A percentile compares a stretch with the other conserved stretches of the same genome.
phyloP scores from a whole-genome alignment of 2,113 vertebrate species.

The Probosciger aterrimus region DNA sequence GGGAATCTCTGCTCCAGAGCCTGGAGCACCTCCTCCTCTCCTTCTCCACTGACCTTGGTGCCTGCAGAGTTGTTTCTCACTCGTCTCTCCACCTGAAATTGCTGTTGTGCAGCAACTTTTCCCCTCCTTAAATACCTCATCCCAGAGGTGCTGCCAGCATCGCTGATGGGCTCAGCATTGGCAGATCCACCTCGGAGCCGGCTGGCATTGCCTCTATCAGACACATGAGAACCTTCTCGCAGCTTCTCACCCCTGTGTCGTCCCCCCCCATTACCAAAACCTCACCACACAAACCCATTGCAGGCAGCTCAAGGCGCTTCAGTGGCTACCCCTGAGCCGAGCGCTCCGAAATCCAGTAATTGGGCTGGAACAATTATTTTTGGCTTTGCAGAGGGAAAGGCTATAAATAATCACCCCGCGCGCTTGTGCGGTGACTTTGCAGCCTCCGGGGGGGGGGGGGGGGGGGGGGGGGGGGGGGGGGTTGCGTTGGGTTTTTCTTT shows the following conservation, averaged over 20 bases:
- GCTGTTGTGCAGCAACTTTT: background rate
- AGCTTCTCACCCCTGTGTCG: background rate
- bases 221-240: background rate
- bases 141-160: background rate
- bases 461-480: background rate
- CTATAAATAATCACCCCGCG: constrained; percentile 55
- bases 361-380: constrained; percentile 62
- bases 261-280: background rate
- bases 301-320: background rate
- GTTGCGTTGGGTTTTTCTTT: background rate
- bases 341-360: constrained; percentile 23
- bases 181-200: background rate
- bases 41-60: background rate
- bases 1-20: background rate
- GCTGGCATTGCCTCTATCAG: background rate
- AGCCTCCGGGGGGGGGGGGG: background rate
- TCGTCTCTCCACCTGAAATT: background rate
- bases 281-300: background rate
- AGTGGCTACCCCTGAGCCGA: background rate
- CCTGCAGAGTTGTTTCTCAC: background rate
- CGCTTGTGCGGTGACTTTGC: constrained; percentile 57
- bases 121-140: background rate
- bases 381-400: constrained; percentile 48
- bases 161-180: background rate
- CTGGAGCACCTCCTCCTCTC: background rate